These are phyloP conservation scores for Hypercompe scribonia DNA, from an alignment of 2,888 invertebrate species.

Conservation along the genomic window DNA sequence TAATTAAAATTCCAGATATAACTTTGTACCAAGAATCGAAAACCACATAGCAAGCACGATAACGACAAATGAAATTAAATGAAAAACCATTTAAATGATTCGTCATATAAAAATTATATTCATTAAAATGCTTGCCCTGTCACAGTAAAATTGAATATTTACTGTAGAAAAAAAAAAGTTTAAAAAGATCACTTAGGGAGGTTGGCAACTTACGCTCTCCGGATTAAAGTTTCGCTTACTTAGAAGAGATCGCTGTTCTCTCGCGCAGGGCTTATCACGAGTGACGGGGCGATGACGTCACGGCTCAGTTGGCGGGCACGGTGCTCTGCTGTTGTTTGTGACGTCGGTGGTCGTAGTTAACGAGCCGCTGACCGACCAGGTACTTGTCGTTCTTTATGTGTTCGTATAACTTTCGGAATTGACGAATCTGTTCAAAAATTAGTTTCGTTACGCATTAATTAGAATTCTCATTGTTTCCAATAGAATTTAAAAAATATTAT, in stretches of 20 bases:
- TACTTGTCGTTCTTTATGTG: constrained; percentile 99
- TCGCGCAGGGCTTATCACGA: constrained; percentile 41
- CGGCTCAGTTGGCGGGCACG: constrained; percentile 65
- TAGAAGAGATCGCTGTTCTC: constrained; percentile 43
- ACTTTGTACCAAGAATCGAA: constrained; percentile 38
- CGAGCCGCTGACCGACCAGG: constrained; percentile 97
- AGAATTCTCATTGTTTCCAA: too few species aligned
- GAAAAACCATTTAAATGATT: constrained; percentile 8
- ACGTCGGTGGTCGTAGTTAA: constrained; percentile 97
- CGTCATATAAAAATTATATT: constrained; percentile 3
- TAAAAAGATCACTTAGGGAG: constrained; percentile 39
- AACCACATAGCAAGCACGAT: constrained; percentile 28
- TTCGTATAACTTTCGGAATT: constrained; percentile 97
- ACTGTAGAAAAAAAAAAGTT: constrained; percentile 23
- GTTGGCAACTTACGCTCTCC: constrained; percentile 35
- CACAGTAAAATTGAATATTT: constrained; percentile 22
- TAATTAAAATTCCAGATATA: constrained; percentile 35
- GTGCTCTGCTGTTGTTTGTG: constrained; percentile 83
- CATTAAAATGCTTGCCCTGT: constrained; percentile 35
- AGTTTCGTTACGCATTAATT: constrained; percentile 66
- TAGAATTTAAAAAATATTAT: too few species aligned
- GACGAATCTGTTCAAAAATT: constrained; percentile 91
- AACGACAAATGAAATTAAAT: constrained; percentile 17
- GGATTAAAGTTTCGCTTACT: constrained; percentile 51
- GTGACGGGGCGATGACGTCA: constrained; percentile 36